Conservation (phyloP, 2,888 invertebrate species). For the Exocentrus adspersus region DNA sequence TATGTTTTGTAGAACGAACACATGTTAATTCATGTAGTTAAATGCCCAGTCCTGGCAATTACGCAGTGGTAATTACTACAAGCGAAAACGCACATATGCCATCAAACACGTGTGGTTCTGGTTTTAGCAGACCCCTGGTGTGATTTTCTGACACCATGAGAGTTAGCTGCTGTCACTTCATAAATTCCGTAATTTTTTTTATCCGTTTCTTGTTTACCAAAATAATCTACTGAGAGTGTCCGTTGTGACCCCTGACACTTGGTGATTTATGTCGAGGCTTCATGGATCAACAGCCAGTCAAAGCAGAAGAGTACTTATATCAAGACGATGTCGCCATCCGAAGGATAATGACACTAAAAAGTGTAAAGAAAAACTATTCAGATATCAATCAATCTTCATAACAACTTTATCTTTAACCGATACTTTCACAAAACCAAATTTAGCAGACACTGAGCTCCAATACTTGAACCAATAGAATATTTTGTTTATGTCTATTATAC, state of each 20-base stretch:
- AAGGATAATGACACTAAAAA: neutral
- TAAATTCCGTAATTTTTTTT: neutral
- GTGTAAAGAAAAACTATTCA: no score
- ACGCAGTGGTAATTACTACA: neutral
- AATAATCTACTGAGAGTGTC: neutral
- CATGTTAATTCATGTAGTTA: neutral
- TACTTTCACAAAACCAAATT: no score
- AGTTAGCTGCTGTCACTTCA: neutral
- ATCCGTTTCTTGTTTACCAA: neutral
- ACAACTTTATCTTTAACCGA: no score
- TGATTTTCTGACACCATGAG: slow-evolving; percentile 7
- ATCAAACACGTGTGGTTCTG: slow-evolving; percentile 21
- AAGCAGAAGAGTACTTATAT: neutral
- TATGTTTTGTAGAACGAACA: no score
- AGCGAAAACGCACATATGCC: slow-evolving; percentile 19
- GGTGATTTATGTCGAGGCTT: neutral
- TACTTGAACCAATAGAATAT: no score
- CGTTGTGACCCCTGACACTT: neutral
- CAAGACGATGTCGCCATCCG: neutral
- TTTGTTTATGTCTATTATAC: no score
- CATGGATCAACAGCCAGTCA: neutral
- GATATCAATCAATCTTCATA: no score
- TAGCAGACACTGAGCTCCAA: no score
- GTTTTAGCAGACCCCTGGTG: slow-evolving; percentile 17
- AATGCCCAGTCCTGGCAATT: neutral